These are phyloP conservation scores for Anhinga anhinga DNA, from an alignment of 2,113 vertebrate genomes.

Conservation along the genomic window DNA sequence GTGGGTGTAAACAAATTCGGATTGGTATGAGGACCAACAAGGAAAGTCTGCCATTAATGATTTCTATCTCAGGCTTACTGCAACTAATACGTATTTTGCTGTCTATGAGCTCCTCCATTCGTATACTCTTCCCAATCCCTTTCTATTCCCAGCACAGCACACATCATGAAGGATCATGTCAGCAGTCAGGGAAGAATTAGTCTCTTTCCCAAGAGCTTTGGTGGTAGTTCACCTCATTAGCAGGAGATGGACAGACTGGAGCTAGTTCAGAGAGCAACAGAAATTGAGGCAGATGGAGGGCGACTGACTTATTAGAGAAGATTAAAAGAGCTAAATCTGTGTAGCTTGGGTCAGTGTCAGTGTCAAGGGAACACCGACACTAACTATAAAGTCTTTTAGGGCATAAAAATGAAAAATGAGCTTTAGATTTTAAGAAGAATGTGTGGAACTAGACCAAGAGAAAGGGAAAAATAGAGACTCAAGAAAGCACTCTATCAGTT, in stretches of 20 bases:
- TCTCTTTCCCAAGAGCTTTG: background rate
- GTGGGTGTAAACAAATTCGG: background rate
- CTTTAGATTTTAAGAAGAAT: background rate
- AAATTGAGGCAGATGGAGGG: background rate
- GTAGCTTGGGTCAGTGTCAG: background rate
- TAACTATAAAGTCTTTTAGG: background rate
- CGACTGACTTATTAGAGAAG: background rate
- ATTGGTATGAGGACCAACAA: background rate
- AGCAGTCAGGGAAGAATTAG: background rate
- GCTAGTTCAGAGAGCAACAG: background rate
- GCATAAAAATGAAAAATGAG: background rate
- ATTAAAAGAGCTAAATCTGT: background rate
- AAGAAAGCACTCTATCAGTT: background rate
- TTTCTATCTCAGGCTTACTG: background rate
- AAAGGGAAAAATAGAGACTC: background rate
- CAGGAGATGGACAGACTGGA: background rate
- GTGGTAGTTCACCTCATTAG: background rate
- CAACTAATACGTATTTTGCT: background rate
- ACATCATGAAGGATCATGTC: accelerated
- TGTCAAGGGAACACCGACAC: background rate
- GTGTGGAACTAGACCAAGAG: background rate
- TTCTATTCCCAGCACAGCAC: background rate
- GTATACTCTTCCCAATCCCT: background rate
- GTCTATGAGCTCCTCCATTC: background rate
- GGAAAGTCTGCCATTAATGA: background rate